Percentiles rank a stretch among this genome's conserved stretches.
Conservation (phyloP, 2,888 invertebrate genomes). For the Amphipoea lucens region DNA sequence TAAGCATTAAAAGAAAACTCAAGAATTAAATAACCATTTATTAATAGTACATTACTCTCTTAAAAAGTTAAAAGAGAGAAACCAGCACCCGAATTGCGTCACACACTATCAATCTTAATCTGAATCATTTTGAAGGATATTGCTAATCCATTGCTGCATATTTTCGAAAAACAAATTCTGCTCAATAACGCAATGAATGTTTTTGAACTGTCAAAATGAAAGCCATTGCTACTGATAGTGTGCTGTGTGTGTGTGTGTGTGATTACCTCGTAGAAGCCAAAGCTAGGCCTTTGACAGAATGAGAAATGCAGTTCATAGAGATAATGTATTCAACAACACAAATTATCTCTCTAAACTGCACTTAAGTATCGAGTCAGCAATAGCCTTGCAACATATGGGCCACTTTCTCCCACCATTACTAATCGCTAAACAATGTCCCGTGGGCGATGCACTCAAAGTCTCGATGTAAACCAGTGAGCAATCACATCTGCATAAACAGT, state of each 20-base stretch:
- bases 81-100: too few relatives aligned
- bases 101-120: too few relatives aligned
- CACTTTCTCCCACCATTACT: slow-evolving; percentile 37
- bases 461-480: slow-evolving; percentile 26
- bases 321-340: slow-evolving; percentile 2
- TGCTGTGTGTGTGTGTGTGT: too few relatives aligned
- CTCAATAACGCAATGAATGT: too few relatives aligned
- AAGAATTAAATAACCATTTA: too few relatives aligned
- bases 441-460: slow-evolving; percentile 46
- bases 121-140: neutral
- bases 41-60: neutral
- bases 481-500: slow-evolving; percentile 40
- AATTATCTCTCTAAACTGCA: neutral
- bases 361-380: neutral
- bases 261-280: neutral
- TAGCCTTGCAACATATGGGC: slow-evolving; percentile 4
- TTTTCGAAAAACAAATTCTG: too few relatives aligned
- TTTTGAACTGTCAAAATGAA: neutral
- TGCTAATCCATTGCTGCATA: neutral
- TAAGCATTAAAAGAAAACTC: neutral
- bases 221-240: too few relatives aligned
- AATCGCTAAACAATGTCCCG: slow-evolving; percentile 39
- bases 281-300: neutral
- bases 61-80: neutral
- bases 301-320: neutral